Percentiles rank a stretch among this genome's conserved stretches.
Conservation (phyloP, 1,140 invertebrate species). For the Drosophila lacteicornis region DNA sequence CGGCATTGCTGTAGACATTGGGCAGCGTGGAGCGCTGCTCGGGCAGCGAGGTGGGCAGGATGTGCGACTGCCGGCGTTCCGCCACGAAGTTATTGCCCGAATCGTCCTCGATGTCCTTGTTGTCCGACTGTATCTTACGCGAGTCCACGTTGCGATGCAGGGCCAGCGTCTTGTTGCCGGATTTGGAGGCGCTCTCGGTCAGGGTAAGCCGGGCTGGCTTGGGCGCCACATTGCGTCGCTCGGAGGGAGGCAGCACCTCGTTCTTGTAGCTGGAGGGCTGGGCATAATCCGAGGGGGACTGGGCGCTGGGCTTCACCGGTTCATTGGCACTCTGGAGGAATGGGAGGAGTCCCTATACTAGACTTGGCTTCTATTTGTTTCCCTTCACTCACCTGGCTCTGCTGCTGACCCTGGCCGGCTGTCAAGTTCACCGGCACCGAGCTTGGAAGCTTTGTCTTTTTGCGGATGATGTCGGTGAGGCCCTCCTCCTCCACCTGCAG, state of each 20-base stretch:
- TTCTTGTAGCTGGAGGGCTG: slow-evolving; percentile 72
- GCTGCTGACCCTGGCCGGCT: slow-evolving; percentile 65
- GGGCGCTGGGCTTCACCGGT: slow-evolving; percentile 56
- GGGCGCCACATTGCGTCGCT: slow-evolving; percentile 10
- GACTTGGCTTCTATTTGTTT: neutral
- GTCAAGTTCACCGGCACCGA: slow-evolving; percentile 19
- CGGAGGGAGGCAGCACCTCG: slow-evolving; percentile 53
- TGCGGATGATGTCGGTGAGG: slow-evolving; percentile 89
- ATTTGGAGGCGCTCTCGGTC: slow-evolving; percentile 26
- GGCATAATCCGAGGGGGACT: slow-evolving; percentile 56
- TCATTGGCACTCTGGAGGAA: slow-evolving; percentile 67
- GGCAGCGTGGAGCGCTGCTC: slow-evolving; percentile 77
- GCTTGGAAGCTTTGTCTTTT: slow-evolving; percentile 88
- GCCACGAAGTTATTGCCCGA: slow-evolving; percentile 83
- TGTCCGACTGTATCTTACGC: slow-evolving; percentile 84
- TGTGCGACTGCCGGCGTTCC: slow-evolving; percentile 60
- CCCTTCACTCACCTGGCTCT: slow-evolving; percentile 40
- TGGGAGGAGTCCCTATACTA: too few relatives aligned
- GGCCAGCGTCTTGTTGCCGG: slow-evolving; percentile 57
- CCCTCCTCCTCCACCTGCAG: slow-evolving; percentile 93
- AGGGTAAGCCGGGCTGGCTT: slow-evolving; percentile 19
- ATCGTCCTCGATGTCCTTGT: slow-evolving; percentile 84
- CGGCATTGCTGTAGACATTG: slow-evolving; percentile 83
- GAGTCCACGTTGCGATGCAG: slow-evolving; percentile 77
- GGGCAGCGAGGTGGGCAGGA: slow-evolving; percentile 78